Evolutionary conservation across 2,888 invertebrate genomes (phyloP), one percentile per base, ranked within the genome.

Genomic region (Gisinianus flammeolus): DNA sequence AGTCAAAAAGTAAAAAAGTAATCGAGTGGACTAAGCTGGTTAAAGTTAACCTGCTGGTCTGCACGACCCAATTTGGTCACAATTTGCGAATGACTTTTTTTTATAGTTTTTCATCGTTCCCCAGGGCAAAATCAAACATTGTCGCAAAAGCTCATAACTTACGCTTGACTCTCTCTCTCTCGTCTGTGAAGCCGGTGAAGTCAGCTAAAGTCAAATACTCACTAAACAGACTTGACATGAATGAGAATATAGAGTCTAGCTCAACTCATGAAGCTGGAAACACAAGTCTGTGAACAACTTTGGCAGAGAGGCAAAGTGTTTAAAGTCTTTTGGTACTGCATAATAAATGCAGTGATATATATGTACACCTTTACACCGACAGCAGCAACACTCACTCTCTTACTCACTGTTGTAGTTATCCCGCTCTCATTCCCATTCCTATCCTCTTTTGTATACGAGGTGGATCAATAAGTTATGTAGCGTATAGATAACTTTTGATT

Each of bases 201-300:
- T 68, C 54, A 70, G 28, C 30, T 30, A 69, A 70, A 70, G 56
- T 74, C 64, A 66, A 64, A 31, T 24, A 4, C 33, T 52, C 54
- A 26, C 76, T 76, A 67, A 73, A 62, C 62, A 73, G 62, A 62
- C 73, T 73, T 81, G 79, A 79, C 81, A 81, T 69, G 72, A 81
- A 81, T 81, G 79, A 81, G 80, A 75, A 79, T 78, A 78, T 78
- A 77, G 73, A 78, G 78, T 69, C 74, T 77, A 26, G 76, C 76
- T 78, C 77, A 81, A 66, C 79, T 79, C 79, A 79, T 79, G 71
- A 24, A 26, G 12, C 24, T 24, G 19, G 5, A 56, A 56, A 24
- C 24, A 24, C 62, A 24, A 1, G 35, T 66, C 8, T 68, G 66
- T 66, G 66, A 30, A 31, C 68, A 68, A 68, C 22, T 62, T 62